Evolutionary conservation across 1,140 invertebrate genomes (phyloP), one percentile per base, ranked within the genome.

Genomic region (Drosophila santomea): DNA sequence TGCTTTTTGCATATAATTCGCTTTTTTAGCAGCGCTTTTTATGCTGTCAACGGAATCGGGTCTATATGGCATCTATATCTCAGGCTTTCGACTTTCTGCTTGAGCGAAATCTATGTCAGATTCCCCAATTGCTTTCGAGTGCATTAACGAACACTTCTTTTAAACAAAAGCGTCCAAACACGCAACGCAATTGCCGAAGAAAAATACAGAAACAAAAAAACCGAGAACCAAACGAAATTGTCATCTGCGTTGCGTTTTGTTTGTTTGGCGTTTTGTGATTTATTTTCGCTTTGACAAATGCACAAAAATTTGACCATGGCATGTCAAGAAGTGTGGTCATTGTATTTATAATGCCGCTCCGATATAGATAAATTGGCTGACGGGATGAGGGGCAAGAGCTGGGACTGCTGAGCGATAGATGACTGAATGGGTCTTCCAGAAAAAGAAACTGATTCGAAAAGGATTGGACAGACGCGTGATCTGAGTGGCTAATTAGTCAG

Each of bases 251-350:
- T 76, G 66, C 64, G 76, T 67, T 51, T 74, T 77, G 68, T 73
- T 80, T 76, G 66, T 81, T 80, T 80, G 72, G 25, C 72, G 78
- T 88, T 89, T 77, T 88, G 80, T 88, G 84, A 88, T 88, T 88
- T 88, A 88, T 89, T 89, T 86, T 77, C 76, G 60, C 67, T 88
- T 89, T 89, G 83, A 89, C 83, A 88, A 88, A 88, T 88, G 83
- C 83, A 86, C 83, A 88, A 83, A 89, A 83, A 89, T 88, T 83
- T 88, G 83, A 88, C 83, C 83, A 89, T 88, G 83, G 84, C 72
- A 89, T 88, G 83, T 88, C 83, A 88, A 89, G 83, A 83, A 73
- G 67, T 82, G 82, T 88, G 83, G 83, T 86, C 83, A 86, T 83
- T 88, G 83, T 88, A 89, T 88, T 83, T 83, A 83, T 80, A 88